Conservation (phyloP, 1,140 invertebrate species). For the Sminthurides bifidus region DNA sequence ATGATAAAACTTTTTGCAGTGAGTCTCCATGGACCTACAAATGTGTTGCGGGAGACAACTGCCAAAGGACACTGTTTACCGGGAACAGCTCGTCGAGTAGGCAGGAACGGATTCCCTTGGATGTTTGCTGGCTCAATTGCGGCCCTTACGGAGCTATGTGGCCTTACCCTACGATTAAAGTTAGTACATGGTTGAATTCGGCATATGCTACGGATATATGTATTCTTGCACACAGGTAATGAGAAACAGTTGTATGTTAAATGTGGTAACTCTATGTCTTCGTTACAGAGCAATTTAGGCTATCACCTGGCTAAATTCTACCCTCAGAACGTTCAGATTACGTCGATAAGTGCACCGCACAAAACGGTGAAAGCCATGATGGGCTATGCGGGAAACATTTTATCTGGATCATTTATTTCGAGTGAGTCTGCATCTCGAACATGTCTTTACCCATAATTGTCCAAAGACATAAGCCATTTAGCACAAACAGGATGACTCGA, state of each 20-base stretch:
- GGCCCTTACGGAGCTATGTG: conserved; percentile 20
- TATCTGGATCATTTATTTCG: conserved; percentile 29
- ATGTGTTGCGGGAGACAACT: conserved; percentile 24
- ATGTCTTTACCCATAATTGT: no score
- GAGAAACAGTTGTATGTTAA: not conserved
- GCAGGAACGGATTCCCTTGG: conserved; percentile 14
- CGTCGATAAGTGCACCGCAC: conserved; percentile 20
- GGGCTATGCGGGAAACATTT: conserved; percentile 29
- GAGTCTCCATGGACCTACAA: conserved; percentile 29
- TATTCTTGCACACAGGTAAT: not conserved
- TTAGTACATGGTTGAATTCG: not conserved
- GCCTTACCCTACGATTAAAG: conserved; percentile 21
- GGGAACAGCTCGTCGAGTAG: no score
- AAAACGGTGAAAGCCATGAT: conserved; percentile 28
- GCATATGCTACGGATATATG: no score
- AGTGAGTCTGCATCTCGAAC: conserved; percentile 14
- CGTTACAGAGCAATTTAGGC: conserved; percentile 9
- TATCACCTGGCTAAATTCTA: conserved; percentile 17
- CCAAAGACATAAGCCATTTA: no score
- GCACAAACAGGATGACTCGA: no score
- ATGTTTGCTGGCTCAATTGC: conserved; percentile 30
- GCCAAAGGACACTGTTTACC: conserved; percentile 20
- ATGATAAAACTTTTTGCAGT: no score
- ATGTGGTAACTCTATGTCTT: not conserved
- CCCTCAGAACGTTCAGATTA: conserved; percentile 29